phyloP scores from a whole-genome alignment of 2,113 vertebrate species.

The Platysternon megacephalum region DNA sequence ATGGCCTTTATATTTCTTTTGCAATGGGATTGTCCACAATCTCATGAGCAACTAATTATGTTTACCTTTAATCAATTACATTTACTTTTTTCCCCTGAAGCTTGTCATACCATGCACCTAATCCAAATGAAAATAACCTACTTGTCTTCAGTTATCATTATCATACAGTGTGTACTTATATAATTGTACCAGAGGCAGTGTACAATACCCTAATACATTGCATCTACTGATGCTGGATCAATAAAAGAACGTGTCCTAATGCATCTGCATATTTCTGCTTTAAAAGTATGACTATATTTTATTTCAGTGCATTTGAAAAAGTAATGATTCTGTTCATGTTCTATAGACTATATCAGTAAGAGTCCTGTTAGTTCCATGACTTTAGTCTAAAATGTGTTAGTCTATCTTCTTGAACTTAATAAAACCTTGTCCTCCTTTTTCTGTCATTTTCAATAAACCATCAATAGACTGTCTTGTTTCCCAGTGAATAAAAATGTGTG shows the following conservation, averaged over 20 bases:
- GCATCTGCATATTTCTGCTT: background rate
- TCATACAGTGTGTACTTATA: background rate
- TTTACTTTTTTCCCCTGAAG: background rate
- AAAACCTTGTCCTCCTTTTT: conserved; percentile 7
- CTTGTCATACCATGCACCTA: background rate
- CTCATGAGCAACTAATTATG: background rate
- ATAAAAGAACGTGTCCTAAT: background rate
- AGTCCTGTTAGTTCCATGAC: background rate
- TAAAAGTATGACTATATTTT: background rate
- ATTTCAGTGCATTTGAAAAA: conserved; percentile 19
- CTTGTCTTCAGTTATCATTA: background rate
- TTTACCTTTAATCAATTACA: background rate
- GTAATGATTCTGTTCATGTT: background rate
- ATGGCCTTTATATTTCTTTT: background rate
- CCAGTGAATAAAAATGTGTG: conserved; percentile 49
- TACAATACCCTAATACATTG: background rate
- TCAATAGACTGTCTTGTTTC: conserved; percentile 24
- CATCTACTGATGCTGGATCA: background rate
- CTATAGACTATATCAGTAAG: background rate
- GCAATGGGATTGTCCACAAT: background rate
- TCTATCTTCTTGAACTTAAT: background rate
- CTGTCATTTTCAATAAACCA: conserved; percentile 48
- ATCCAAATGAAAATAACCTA: background rate
- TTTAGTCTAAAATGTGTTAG: background rate
- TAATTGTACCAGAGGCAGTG: background rate